Conservation (phyloP, 2,797 vertebrate species). For the Artibeus lituratus region DNA sequence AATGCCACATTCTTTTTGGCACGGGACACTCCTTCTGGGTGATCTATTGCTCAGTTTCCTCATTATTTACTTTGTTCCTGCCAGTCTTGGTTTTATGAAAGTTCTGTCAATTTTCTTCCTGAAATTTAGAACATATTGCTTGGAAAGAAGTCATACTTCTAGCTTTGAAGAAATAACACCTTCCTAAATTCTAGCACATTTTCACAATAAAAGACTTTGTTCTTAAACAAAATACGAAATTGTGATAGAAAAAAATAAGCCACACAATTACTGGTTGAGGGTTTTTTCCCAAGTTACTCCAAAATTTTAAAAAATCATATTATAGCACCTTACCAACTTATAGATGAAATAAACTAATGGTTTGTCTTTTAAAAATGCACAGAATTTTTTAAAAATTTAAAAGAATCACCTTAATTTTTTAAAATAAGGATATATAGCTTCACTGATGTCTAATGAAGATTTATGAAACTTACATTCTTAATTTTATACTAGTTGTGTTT, state of each 20-base stretch:
- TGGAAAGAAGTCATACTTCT: constrained; percentile 56
- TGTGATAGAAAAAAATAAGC: constrained; percentile 8
- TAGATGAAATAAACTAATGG: background rate
- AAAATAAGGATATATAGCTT: background rate
- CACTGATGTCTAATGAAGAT: constrained; percentile 6
- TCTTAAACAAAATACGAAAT: constrained; percentile 57
- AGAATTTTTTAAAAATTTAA: background rate
- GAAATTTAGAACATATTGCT: constrained; percentile 68
- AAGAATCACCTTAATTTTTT: background rate
- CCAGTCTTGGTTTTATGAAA: constrained; percentile 52
- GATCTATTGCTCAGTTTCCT: constrained; percentile 3
- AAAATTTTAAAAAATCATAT: background rate
- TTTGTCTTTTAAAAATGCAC: background rate
- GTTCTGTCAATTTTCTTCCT: constrained; percentile 57
- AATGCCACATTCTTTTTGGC: constrained; percentile 32
- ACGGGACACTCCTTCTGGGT: constrained; percentile 13
- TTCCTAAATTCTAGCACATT: constrained; percentile 58
- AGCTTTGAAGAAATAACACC: constrained; percentile 55
- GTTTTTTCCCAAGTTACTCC: constrained; percentile 19
- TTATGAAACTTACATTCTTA: background rate
- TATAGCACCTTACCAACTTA: background rate
- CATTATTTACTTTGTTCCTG: constrained; percentile 65
- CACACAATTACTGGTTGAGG: constrained; percentile 15
- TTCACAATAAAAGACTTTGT: constrained; percentile 68
- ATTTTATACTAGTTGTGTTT: background rate